Base-by-base conservation (phyloP, 2,888 invertebrate genomes). In the Ophion slaviceki region DNA sequence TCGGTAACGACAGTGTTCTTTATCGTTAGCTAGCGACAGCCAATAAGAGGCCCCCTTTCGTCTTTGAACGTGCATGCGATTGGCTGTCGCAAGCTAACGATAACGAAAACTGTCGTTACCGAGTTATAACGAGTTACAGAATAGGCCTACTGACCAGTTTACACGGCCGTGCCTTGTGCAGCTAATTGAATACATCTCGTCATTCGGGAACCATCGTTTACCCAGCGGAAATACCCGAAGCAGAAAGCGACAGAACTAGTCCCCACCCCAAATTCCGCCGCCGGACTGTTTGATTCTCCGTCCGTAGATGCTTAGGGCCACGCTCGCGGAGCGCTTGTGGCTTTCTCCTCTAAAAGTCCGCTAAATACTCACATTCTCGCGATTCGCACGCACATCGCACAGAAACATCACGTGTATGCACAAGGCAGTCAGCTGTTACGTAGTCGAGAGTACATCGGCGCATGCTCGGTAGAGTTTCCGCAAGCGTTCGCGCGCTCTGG, bases 321-420 rank as follows among this genome's bases (percentile, higher is more conserved):
- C 53, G 17, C 11, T 53, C 14, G 53, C 61, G 17, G 24, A n/a
- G 70, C 72, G 57, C 59, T 72, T 57, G 57, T 47, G 72, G 24
- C 36, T 62, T 72, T 87, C 87, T 87, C 87, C 87, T 87, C 85
- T 87, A 87, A 87, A 87, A 87, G 87, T 87, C 87, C 87, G 82
- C 87, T 87, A 85, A 76, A 80, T 80, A 57, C 20, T 59, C 7
- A 59, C 72, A 72, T 20, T 40, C 47, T 79, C 70, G 70, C 47
- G 14, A 64, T 45, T 40, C 40, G 61, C 17, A 47, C 74, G 61
- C 67, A 66, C 57, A 20, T 57, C 8, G 20, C 28, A 40, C 2
- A 20, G 40, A 45, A 28, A 28, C 11, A 47, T 1, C 61, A 67
- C 61, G 59, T 32, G 57, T 28, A 80, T 67, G 57, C 47, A 59